A percentile compares a stretch with the other conserved stretches of the same genome.
Evolutionary conservation across 2,888 invertebrate genomes (phyloP).

Genomic region (Papilio gigon): DNA sequence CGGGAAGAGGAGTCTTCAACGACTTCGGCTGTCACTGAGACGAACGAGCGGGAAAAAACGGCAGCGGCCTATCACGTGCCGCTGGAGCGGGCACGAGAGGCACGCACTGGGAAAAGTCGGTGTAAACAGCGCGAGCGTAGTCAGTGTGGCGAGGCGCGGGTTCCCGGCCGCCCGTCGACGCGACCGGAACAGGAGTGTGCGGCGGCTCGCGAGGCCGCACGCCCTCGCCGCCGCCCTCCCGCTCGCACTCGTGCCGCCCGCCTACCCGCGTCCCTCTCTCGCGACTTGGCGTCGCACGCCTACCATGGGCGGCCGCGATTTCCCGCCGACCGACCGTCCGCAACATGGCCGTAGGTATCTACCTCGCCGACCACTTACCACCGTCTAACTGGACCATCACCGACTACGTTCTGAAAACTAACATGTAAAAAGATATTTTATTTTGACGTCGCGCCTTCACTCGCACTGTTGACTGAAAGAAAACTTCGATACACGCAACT

Average conservation of each 20-base stretch:
- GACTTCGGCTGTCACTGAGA: conserved; percentile 72
- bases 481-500: too few relatives aligned
- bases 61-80: conserved; percentile 76
- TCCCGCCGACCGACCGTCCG: conserved; percentile 71
- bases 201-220: conserved; percentile 76
- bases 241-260: conserved; percentile 55
- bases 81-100: conserved; percentile 78
- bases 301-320: conserved; percentile 82
- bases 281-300: conserved; percentile 72
- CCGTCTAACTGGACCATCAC: conserved; percentile 56
- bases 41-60: conserved; percentile 78
- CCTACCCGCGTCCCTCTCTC: conserved; percentile 65
- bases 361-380: conserved; percentile 57
- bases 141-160: conserved; percentile 78
- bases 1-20: conserved; percentile 71
- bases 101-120: conserved; percentile 75
- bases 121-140: conserved; percentile 66
- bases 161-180: conserved; percentile 81
- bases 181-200: conserved; percentile 82
- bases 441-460: too few relatives aligned
- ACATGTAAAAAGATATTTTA: not conserved
- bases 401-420: conserved; percentile 40
- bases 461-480: too few relatives aligned
- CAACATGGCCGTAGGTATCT: conserved; percentile 76
- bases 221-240: conserved; percentile 80